A percentile compares a stretch with the other conserved stretches of the same genome.
Evolutionary conservation across 2,888 invertebrate species (phyloP).

Genomic region (Caenorhabditis parvicauda): DNA sequence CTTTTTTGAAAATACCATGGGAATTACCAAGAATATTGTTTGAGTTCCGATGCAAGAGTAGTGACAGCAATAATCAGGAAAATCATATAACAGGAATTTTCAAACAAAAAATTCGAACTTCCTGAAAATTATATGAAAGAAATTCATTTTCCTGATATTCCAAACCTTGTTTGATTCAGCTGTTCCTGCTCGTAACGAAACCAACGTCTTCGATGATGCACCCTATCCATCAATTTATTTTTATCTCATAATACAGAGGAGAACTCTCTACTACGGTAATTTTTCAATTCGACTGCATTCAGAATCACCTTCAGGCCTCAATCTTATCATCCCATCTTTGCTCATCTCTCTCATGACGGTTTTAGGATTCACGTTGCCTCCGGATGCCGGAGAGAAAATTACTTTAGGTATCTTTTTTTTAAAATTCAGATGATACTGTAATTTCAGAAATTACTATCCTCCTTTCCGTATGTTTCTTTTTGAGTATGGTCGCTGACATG

Average conservation of each 20-base stretch:
- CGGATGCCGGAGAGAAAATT: conserved; percentile 97
- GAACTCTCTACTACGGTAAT: conserved; percentile 87
- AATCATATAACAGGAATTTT: too few relatives aligned
- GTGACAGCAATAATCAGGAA: too few relatives aligned
- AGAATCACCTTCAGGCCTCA: conserved; percentile 72
- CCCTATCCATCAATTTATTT: conserved; percentile 84
- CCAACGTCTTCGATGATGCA: conserved; percentile 86
- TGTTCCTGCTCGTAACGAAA: conserved; percentile 47
- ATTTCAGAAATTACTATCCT: conserved; percentile 57
- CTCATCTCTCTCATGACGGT: conserved; percentile 98
- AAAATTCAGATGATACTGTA: not conserved
- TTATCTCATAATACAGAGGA: conserved; percentile 88
- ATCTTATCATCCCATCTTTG: conserved; percentile 96
- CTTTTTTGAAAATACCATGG: too few relatives aligned
- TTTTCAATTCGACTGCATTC: not conserved
- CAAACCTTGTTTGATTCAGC: conserved; percentile 20
- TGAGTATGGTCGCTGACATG: conserved; percentile 94
- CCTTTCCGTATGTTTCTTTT: conserved; percentile 93
- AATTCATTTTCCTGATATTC: not conserved
- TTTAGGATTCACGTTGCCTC: conserved; percentile 93
- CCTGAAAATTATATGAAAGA: not conserved
- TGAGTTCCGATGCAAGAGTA: too few relatives aligned
- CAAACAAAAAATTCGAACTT: not conserved
- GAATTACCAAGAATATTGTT: too few relatives aligned
- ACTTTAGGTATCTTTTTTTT: conserved; percentile 76